Conservation (phyloP, 2,113 vertebrate genomes). For the Prietella phreatophila region DNA sequence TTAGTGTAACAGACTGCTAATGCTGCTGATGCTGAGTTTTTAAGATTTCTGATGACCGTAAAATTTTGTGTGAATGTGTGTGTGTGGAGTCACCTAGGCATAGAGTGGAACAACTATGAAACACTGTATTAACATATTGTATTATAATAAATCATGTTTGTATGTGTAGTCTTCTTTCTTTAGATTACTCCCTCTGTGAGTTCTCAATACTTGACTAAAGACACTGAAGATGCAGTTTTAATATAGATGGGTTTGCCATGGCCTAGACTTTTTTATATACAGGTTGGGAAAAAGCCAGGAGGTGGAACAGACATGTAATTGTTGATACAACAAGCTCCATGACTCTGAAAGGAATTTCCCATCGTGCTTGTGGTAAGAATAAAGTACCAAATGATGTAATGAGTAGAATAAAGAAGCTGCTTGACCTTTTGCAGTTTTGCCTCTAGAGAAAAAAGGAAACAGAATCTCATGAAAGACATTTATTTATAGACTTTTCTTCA, state of each 20-base stretch:
- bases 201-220: background rate
- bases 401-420: background rate
- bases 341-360: background rate
- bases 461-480: slow-evolving; percentile 1
- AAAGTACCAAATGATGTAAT: background rate
- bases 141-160: no score
- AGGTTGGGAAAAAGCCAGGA: background rate
- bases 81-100: background rate
- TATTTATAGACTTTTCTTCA: background rate
- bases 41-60: background rate
- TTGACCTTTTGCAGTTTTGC: slow-evolving; percentile 20
- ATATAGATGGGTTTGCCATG: background rate
- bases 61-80: background rate
- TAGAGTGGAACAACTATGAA: background rate
- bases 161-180: no score
- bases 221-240: background rate
- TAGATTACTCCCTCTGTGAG: no score
- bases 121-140: background rate
- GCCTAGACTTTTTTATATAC: no score
- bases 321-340: background rate
- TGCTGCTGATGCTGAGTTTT: background rate
- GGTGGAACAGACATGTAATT: background rate
- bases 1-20: background rate
- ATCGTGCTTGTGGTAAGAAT: background rate
- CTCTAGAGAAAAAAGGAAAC: background rate